Evolutionary conservation across 2,113 vertebrate species (phyloP).

Genomic region (Melospiza georgiana): DNA sequence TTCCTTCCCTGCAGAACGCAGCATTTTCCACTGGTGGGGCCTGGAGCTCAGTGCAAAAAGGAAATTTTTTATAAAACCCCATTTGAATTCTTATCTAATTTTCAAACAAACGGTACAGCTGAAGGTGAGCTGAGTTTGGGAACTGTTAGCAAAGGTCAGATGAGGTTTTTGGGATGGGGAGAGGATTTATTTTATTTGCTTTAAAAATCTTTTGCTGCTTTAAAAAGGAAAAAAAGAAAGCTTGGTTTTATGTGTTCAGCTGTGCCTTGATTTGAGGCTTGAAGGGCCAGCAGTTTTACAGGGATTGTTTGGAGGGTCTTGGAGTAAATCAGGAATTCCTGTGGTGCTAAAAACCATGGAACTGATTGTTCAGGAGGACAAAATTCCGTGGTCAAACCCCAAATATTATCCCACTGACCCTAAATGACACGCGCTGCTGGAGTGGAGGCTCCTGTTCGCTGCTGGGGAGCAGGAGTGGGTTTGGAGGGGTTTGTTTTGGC

Average conservation of each 20-base stretch:
- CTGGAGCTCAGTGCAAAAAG: neutral
- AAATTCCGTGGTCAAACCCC: neutral
- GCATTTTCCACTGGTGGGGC: neutral
- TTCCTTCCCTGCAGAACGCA: neutral
- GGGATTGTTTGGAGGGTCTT: neutral
- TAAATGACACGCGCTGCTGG: neutral
- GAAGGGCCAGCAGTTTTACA: neutral
- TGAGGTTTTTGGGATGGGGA: neutral
- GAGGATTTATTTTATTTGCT: neutral
- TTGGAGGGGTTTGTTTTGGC: neutral
- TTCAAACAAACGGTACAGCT: neutral
- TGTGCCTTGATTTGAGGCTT: neutral
- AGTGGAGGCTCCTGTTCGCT: neutral
- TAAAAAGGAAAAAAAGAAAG: neutral
- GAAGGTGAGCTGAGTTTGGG: neutral
- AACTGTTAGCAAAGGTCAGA: neutral
- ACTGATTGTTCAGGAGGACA: neutral
- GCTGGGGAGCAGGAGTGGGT: neutral
- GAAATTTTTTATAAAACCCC: neutral
- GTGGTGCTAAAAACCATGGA: accelerated
- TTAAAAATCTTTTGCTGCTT: neutral
- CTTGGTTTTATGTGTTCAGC: neutral
- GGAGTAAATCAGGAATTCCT: neutral
- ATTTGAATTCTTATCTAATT: neutral
- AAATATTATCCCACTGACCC: neutral